phyloP scores from a whole-genome alignment of 1,140 invertebrate species.

The Nasonia giraulti region DNA sequence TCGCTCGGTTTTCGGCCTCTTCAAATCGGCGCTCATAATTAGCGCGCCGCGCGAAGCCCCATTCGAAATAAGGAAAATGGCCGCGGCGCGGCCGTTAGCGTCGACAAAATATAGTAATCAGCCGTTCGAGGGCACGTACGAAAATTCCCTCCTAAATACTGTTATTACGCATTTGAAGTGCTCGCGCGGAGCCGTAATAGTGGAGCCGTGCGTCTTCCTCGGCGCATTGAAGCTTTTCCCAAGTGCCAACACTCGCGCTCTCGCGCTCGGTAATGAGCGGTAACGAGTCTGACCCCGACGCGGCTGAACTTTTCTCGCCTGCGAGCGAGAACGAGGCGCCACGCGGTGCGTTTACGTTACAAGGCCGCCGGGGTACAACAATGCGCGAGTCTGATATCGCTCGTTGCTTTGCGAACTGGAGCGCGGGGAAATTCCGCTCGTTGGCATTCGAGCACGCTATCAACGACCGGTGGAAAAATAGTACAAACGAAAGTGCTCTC shows the following conservation, averaged over 20 bases:
- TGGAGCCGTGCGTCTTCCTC: not conserved
- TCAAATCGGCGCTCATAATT: not conserved
- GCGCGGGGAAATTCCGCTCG: not conserved
- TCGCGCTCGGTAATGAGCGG: slow-evolving; percentile 51
- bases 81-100: not conserved
- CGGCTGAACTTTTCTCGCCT: slow-evolving; percentile 4
- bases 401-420: not conserved
- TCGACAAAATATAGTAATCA: slow-evolving; percentile 28
- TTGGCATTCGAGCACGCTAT: not conserved
- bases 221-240: not conserved
- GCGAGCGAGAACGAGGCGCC: not conserved
- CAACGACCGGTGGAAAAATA: slow-evolving; percentile 60
- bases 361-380: not conserved
- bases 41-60: not conserved
- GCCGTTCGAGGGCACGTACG: slow-evolving; percentile 29
- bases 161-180: slow-evolving; percentile 35
- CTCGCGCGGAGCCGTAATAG: slow-evolving; percentile 1
- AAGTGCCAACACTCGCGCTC: slow-evolving; percentile 50
- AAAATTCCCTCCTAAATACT: slow-evolving; percentile 41
- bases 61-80: not conserved
- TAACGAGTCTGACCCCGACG: slow-evolving; percentile 51
- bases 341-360: slow-evolving; percentile 14
- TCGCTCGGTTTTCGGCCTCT: not conserved
- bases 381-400: not conserved
- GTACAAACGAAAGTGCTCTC: slow-evolving; percentile 56